phyloP scores from a whole-genome alignment of 2,113 vertebrate genomes.

The Sphyrna mokarran region DNA sequence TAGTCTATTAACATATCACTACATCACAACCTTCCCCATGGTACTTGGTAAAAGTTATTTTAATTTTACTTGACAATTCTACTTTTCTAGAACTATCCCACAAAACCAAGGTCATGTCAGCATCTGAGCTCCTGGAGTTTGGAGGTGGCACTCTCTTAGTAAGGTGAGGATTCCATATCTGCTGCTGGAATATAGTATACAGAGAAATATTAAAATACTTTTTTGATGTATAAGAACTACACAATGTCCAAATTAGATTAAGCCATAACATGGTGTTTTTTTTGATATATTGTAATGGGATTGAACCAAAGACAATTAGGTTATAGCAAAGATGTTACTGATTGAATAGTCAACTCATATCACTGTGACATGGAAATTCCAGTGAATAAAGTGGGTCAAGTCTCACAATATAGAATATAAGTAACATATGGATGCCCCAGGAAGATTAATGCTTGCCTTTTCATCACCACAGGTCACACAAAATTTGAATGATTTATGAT shows the following conservation, averaged over 20 bases:
- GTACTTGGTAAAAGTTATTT: neutral
- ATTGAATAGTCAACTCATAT: neutral
- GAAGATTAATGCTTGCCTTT: neutral
- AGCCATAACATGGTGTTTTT: slow-evolving; percentile 1
- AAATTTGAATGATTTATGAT: neutral
- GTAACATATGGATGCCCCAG: neutral
- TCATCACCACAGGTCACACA: neutral
- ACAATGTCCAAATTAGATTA: neutral
- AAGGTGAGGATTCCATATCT: neutral
- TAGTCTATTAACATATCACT: too few species aligned
- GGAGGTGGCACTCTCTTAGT: neutral
- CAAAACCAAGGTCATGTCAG: neutral
- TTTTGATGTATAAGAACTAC: neutral
- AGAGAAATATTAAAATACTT: neutral
- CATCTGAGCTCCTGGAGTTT: neutral
- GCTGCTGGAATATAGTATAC: neutral
- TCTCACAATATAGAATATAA: neutral
- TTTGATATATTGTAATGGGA: neutral
- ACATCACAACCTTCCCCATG: too few species aligned
- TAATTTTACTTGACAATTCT: neutral
- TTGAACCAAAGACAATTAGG: neutral
- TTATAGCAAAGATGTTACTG: neutral
- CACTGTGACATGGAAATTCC: slow-evolving; percentile 28
- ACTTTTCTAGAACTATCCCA: too few species aligned
- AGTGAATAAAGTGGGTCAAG: neutral